phyloP scores from a whole-genome alignment of 2,797 vertebrate species.

The Chiloscyllium punctatum region DNA sequence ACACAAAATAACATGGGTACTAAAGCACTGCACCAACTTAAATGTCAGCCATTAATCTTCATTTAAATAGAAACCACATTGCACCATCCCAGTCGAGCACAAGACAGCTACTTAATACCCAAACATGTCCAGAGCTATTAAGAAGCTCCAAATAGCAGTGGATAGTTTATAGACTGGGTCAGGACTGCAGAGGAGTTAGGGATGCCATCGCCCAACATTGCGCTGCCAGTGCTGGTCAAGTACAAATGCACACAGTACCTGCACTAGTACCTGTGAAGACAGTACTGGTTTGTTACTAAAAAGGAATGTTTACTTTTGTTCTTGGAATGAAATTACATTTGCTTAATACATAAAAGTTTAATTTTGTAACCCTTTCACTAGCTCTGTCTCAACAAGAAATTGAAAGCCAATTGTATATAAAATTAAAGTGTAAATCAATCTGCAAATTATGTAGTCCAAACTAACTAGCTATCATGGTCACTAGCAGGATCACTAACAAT shows the following conservation, averaged over 20 bases:
- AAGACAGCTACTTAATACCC: background rate
- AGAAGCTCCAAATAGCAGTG: background rate
- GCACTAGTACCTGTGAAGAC: background rate
- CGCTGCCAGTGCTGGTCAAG: constrained; percentile 9
- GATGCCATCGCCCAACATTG: background rate
- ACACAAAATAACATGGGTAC: constrained; percentile 24
- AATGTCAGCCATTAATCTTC: constrained; percentile 26
- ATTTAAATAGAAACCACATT: constrained; percentile 19
- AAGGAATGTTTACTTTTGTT: constrained; percentile 31
- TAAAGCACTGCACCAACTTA: constrained; percentile 30
- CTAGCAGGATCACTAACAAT: background rate
- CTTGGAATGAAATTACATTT: constrained; percentile 34
- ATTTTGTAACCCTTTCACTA: constrained; percentile 32
- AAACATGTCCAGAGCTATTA: background rate
- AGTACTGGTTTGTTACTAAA: constrained; percentile 1
- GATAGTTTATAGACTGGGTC: constrained; percentile 13
- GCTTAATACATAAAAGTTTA: constrained; percentile 14
- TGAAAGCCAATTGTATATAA: background rate
- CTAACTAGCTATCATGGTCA: background rate
- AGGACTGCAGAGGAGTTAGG: constrained; percentile 13
- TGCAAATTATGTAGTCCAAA: background rate
- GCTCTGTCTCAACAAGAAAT: constrained; percentile 27
- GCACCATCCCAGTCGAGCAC: constrained; percentile 4
- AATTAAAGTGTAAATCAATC: background rate
- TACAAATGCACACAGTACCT: constrained; percentile 19